These are phyloP conservation scores for Drosophila sulfurigaster DNA, from an alignment of 1,140 invertebrate species.

Conservation along the genomic window DNA sequence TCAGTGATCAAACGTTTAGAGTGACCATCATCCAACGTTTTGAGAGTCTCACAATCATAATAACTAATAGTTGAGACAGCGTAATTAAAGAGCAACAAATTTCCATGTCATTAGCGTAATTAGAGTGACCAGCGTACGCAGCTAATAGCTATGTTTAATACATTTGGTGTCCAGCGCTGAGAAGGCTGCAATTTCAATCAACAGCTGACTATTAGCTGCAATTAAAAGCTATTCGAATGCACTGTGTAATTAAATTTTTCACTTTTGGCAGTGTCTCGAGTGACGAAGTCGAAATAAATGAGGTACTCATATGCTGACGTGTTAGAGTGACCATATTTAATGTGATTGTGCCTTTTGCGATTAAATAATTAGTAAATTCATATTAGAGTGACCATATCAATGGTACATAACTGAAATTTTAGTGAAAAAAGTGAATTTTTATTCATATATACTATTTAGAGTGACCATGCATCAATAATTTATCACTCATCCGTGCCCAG, in stretches of 20 bases:
- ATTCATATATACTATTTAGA: no score
- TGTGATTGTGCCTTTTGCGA: no score
- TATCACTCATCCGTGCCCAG: no score
- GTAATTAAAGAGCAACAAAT: neutral
- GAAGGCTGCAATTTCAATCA: neutral
- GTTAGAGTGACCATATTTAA: neutral
- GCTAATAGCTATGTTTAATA: conserved; percentile 2
- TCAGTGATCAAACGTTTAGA: neutral
- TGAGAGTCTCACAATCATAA: neutral
- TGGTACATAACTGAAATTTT: no score
- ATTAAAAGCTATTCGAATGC: neutral
- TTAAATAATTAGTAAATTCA: no score
- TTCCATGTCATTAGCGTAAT: neutral
- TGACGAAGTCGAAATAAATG: neutral
- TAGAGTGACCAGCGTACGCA: conserved; percentile 3
- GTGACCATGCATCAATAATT: no score
- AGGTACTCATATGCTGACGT: neutral
- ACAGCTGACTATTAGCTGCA: neutral
- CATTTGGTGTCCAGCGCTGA: neutral
- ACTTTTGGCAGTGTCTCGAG: neutral
- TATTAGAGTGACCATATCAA: neutral
- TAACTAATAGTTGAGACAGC: neutral
- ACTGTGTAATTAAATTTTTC: neutral
- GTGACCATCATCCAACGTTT: conserved; percentile 3
- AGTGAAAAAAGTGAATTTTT: no score